phyloP scores from a whole-genome alignment of 2,113 vertebrate species.

The Pachypanchax playfairii region DNA sequence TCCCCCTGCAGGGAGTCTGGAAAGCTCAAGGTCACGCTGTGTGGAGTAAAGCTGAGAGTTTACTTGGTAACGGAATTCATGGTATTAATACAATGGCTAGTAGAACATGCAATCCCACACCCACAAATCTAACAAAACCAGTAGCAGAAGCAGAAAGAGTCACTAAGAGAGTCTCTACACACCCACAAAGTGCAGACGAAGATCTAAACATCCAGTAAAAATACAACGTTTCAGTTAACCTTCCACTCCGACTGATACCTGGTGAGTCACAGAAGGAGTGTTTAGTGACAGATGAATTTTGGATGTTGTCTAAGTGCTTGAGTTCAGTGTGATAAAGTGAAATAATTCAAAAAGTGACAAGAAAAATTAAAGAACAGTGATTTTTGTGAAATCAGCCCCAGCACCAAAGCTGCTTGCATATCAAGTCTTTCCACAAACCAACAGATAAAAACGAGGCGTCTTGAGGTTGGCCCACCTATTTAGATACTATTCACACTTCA shows the following conservation, averaged over 20 bases:
- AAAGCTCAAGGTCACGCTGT: not conserved
- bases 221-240: not conserved
- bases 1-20: too few relatives aligned
- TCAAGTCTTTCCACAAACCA: not conserved
- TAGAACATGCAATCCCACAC: not conserved
- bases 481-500: too few relatives aligned
- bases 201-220: not conserved
- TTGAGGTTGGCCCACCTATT: not conserved
- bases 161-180: not conserved
- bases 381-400: slow-evolving; percentile 24
- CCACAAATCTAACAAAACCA: not conserved
- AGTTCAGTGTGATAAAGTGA: too few relatives aligned
- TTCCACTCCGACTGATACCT: too few relatives aligned
- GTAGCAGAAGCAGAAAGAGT: not conserved
- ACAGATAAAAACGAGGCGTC: not conserved
- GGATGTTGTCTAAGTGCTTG: too few relatives aligned
- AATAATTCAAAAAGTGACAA: too few relatives aligned
- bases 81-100: not conserved
- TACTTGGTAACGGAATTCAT: not conserved
- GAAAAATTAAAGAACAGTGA: not conserved
- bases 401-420: slow-evolving; percentile 12
- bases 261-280: too few relatives aligned
- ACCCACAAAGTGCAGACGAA: slow-evolving; percentile 5
- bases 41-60: not conserved
- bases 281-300: too few relatives aligned